Evolutionary conservation across 2,797 vertebrate genomes (phyloP).

Genomic region (Leuciscus waleckii): DNA sequence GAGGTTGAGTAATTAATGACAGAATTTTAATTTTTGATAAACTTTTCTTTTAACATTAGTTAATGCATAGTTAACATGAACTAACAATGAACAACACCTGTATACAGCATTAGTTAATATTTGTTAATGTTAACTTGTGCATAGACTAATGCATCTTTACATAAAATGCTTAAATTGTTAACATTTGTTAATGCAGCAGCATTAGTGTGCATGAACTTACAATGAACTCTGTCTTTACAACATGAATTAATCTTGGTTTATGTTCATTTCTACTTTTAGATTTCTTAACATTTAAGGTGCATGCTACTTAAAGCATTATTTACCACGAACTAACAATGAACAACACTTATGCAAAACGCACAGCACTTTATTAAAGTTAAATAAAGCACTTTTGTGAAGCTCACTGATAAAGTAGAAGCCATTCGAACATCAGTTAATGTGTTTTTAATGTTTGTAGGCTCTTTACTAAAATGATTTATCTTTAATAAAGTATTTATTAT

Average conservation of each 20-base stretch:
- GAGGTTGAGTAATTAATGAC: too few relatives aligned
- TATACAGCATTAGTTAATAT: neutral
- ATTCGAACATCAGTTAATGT: neutral
- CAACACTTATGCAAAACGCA: too few relatives aligned
- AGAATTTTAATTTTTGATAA: too few relatives aligned
- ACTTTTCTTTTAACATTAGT: too few relatives aligned
- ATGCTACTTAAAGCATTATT: too few relatives aligned
- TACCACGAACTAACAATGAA: too few relatives aligned
- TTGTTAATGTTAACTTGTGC: too few relatives aligned
- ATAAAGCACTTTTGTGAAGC: neutral
- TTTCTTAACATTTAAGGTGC: too few relatives aligned
- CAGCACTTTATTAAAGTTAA: too few relatives aligned
- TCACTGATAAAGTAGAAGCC: neutral
- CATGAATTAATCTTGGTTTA: neutral
- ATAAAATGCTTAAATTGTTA: neutral
- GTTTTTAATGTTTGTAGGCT: neutral
- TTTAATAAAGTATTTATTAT: neutral
- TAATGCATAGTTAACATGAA: neutral
- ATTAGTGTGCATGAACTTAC: neutral
- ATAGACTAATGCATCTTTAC: neutral
- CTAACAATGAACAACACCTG: neutral
- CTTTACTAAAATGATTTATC: neutral
- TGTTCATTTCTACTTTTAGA: neutral
- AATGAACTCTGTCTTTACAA: neutral
- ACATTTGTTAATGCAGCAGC: neutral